Conservation (phyloP, 2,888 invertebrate species). For the Tridacna gigas region DNA sequence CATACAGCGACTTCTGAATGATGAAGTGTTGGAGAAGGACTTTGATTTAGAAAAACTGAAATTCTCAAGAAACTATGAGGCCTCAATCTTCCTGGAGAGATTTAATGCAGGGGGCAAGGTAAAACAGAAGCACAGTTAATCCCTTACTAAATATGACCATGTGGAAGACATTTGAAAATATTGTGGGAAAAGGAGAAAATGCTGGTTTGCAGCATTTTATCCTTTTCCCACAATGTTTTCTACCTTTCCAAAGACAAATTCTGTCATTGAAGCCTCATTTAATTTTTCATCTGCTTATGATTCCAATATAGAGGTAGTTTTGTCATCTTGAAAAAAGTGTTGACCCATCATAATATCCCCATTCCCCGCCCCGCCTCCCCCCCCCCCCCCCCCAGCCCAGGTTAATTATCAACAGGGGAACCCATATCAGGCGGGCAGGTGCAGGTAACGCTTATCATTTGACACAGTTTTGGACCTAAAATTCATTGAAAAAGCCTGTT, state of each 20-base stretch:
- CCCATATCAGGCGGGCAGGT: no score
- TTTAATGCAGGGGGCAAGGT: constrained; percentile 88
- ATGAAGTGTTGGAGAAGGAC: constrained; percentile 91
- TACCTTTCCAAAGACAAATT: not conserved
- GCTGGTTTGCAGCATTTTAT: not conserved
- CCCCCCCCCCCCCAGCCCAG: no score
- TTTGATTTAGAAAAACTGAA: constrained; percentile 94
- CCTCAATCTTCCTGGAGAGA: constrained; percentile 91
- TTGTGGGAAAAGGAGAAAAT: constrained; percentile 13
- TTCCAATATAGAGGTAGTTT: no score
- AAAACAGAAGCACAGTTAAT: not conserved
- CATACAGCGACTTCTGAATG: constrained; percentile 93
- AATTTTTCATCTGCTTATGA: not conserved
- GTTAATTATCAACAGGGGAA: no score
- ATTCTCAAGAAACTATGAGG: constrained; percentile 96
- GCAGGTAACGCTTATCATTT: no score
- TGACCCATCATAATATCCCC: no score
- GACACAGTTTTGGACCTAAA: no score
- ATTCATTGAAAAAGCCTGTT: no score
- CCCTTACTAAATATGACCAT: not conserved
- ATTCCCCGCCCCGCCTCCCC: no score
- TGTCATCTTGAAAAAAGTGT: no score
- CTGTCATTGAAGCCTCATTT: no score
- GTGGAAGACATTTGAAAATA: not conserved
- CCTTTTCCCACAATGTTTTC: not conserved